These are phyloP conservation scores for Brenthis hecate DNA, from an alignment of 2,888 invertebrate species.

Conservation along the genomic window DNA sequence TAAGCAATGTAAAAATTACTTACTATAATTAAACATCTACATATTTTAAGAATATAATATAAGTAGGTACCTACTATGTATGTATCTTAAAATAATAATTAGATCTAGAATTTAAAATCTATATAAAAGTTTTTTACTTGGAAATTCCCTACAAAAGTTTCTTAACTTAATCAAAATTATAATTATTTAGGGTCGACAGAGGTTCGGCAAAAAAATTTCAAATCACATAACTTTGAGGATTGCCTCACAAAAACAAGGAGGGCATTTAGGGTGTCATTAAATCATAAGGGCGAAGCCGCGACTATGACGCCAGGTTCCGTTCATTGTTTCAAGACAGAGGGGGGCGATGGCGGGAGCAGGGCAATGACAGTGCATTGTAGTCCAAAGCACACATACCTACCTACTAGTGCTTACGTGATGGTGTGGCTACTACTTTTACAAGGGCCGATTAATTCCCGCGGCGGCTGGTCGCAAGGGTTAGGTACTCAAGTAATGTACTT, in stretches of 20 bases:
- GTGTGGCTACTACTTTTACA: conserved; percentile 48
- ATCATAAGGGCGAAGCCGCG: conserved; percentile 47
- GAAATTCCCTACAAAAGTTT: no score
- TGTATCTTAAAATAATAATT: no score
- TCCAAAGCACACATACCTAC: conserved; percentile 54
- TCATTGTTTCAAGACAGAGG: conserved; percentile 66
- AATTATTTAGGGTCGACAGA: conserved; percentile 3
- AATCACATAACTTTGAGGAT: conserved; percentile 23
- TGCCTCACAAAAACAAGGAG: conserved; percentile 43
- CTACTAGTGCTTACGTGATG: conserved; percentile 40
- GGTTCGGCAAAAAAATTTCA: conserved; percentile 13
- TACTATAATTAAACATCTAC: no score
- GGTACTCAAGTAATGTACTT: no score
- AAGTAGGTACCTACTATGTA: no score
- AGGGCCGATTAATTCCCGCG: conserved; percentile 3
- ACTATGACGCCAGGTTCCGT: conserved; percentile 62
- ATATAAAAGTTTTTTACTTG: no score
- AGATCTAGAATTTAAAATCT: no score
- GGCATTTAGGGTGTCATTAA: conserved; percentile 47
- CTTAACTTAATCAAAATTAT: neutral
- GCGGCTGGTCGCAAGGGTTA: neutral
- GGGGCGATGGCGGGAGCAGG: conserved; percentile 54
- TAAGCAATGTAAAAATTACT: no score
- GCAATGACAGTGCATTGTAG: conserved; percentile 72
- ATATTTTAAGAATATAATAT: no score